Evolutionary conservation across 2,113 vertebrate species (phyloP).

Genomic region (Callocephalon fimbriatum): DNA sequence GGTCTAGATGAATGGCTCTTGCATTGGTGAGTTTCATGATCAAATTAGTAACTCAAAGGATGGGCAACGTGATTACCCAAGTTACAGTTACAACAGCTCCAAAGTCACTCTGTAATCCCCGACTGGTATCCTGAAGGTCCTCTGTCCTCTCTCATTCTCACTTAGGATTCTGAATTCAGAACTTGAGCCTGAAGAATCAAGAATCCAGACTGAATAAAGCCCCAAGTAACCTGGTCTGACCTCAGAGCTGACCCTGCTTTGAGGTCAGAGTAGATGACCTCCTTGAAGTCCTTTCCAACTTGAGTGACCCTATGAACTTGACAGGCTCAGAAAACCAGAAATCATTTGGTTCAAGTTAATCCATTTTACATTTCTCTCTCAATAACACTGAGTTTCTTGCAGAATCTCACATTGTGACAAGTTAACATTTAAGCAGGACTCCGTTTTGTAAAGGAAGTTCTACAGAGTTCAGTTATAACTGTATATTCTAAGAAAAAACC

Average conservation of each 20-base stretch:
- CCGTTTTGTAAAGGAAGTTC: background rate
- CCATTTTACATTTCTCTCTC: background rate
- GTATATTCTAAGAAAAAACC: conserved; percentile 18
- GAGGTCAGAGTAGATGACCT: background rate
- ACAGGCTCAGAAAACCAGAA: background rate
- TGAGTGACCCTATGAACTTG: background rate
- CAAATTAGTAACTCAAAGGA: background rate
- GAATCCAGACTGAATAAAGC: background rate
- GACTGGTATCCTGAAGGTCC: background rate
- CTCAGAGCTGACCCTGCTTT: background rate
- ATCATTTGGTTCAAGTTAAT: background rate
- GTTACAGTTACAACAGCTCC: background rate
- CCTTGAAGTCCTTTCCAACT: background rate
- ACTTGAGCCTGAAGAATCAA: background rate
- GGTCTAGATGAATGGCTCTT: background rate
- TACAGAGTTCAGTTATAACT: background rate
- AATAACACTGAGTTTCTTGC: background rate
- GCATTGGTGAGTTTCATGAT: background rate
- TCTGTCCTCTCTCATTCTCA: background rate
- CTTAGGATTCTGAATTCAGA: background rate
- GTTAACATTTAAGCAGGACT: background rate
- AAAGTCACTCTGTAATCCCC: background rate
- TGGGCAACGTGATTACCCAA: background rate
- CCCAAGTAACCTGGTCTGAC: background rate
- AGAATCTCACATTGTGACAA: background rate